These are phyloP conservation scores for Halcyon badia DNA, from an alignment of 2,797 vertebrate genomes.

Conservation along the genomic window DNA sequence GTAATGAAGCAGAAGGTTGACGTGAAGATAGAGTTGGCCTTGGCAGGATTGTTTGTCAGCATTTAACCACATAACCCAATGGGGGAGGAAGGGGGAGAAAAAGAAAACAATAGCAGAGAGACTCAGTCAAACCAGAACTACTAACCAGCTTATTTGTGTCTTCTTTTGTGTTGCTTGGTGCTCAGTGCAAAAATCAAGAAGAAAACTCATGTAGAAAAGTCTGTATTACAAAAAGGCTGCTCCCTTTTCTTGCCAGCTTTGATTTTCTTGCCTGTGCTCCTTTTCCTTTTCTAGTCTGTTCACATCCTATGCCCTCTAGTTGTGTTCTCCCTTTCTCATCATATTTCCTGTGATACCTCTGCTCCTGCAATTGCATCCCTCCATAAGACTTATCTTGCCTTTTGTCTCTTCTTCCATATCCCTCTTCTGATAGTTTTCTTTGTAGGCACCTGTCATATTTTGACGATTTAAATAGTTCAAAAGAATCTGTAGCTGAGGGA, in stretches of 20 bases:
- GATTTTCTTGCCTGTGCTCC: not conserved
- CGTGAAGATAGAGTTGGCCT: not conserved
- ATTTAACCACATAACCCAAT: not conserved
- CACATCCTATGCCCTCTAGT: not conserved
- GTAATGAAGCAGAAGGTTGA: constrained; percentile 29
- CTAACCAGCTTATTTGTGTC: not conserved
- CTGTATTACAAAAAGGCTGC: not conserved
- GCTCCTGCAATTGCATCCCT: not conserved
- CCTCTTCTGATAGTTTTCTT: not conserved
- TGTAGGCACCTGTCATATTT: not conserved
- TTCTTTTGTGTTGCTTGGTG: not conserved
- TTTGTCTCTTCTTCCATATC: not conserved
- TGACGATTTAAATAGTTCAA: not conserved
- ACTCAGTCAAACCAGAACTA: not conserved
- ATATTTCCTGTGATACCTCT: not conserved
- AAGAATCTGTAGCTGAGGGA: not conserved
- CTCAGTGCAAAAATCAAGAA: not conserved
- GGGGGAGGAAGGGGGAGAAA: not conserved
- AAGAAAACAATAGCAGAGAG: not conserved
- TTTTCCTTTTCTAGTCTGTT: not conserved
- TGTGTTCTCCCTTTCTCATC: not conserved
- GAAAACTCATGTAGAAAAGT: not conserved
- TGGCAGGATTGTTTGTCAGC: not conserved
- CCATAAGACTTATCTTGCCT: not conserved
- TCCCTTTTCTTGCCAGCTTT: not conserved